Evolutionary conservation across 2,888 invertebrate genomes (phyloP).

Genomic region (Hetaerina titia): DNA sequence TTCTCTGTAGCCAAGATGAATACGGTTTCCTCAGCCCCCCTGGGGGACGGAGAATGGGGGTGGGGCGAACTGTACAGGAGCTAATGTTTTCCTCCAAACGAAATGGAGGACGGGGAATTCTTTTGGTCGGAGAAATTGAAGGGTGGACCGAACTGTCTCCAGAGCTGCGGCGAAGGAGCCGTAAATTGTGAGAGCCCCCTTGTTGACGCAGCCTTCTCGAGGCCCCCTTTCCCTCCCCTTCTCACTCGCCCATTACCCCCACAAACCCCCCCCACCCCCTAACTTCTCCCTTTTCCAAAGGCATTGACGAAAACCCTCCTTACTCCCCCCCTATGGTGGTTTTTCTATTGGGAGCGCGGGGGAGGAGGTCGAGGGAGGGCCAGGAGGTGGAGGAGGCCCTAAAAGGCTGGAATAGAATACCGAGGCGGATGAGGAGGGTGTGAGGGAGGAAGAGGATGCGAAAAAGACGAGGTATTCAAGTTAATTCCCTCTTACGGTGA

Average conservation of each 20-base stretch:
- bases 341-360: constrained; percentile 1
- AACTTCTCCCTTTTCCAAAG: background rate
- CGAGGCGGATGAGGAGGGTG: background rate
- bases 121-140: constrained; percentile 57
- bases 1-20: background rate
- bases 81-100: constrained; percentile 56
- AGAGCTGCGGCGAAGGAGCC: constrained; percentile 29
- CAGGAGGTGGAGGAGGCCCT: background rate
- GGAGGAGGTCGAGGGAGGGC: background rate
- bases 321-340: constrained; percentile 31
- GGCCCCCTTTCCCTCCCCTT: background rate
- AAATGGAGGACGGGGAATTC: constrained; percentile 56
- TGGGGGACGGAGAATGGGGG: background rate
- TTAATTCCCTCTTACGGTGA: constrained; percentile 54
- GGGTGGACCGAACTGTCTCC: constrained; percentile 50
- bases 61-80: background rate
- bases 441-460: constrained; percentile 10
- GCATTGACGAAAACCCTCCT: constrained; percentile 60
- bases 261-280: background rate
- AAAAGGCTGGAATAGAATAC: constrained; percentile 16
- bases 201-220: constrained; percentile 52
- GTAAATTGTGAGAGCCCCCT: constrained; percentile 41
- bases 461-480: constrained; percentile 51
- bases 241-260: background rate
- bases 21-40: background rate